Base-by-base conservation (phyloP, 2,888 invertebrate genomes). In the Acheta domesticus region DNA sequence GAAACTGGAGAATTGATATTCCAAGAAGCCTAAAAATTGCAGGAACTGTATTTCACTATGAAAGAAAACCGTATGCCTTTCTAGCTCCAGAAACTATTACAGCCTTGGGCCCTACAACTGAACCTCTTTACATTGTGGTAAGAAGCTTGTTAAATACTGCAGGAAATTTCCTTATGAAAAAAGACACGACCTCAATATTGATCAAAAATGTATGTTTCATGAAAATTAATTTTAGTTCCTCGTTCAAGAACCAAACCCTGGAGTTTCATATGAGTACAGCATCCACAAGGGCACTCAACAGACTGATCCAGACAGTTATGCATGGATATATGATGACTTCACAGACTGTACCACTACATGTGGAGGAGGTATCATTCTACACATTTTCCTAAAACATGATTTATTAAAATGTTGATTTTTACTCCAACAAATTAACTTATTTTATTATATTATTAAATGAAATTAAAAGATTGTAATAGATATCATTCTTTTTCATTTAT, bases 1-100 rank as follows among this genome's bases (percentile, higher is more conserved):
- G 98, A 1, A 93, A 97, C 86, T 97, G 96, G 93, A 92, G 94
- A 85, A 96, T 99, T 85, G 96, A 97, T 87, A 96, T 96, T 86
- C 96, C 97, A 0, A 90, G 94, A 79, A 91, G 92, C 50, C 88
- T 95, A 84, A 88, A 89, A 80, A 95, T 96, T 84, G 95, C 94
- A 0, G 96, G 96, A 16, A 92, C 93, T 11, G 91, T 92, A 84
- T 98, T 98, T 91, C 92, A 93, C 85, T 99, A 99, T 86, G 94
- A 95, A 83, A 89, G 97, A 82, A 92, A 91, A 83, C 93, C 94
- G 21, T 92, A 92, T 85, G 94, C 93, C 3, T 93, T 94, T 85
- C 91, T 93, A 0, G 93, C 96, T 0, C 95, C 96, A 0, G 98
- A 99, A 88, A 93, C 91, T 82, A 89, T 99, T 77, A 90, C 92